Evolutionary conservation across 2,113 vertebrate species (phyloP), one percentile per base, ranked within the genome.

Genomic region (Ploceus nigricollis): DNA sequence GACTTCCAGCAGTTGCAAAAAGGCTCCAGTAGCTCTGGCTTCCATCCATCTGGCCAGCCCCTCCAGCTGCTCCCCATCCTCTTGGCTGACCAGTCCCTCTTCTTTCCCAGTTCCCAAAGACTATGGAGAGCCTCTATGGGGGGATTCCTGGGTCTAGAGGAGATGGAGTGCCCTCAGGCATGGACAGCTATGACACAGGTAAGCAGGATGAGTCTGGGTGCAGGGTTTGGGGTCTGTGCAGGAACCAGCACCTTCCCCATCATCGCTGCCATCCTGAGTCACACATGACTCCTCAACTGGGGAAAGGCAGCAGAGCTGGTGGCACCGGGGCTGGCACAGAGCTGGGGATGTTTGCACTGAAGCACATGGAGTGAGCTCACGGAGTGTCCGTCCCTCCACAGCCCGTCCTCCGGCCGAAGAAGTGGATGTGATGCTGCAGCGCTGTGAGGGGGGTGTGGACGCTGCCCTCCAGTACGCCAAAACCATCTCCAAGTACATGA

Each of bases 401-500:
- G 98, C 95, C 31, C 77, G 93, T 48, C 93, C 73, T 19, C 89
- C 97, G 1, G 97, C 95, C 0, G 99, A 99, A 91, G 99, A 99
- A 30, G 99, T 99, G 95, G 99, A 99, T 5, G 96, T 99, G 79
- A 97, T 99, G 65, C 98, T 99, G 31, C 99, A 99, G 98, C 98
- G 96, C 88, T 99, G 98, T 0, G 99, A 99, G 81, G 99, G 99
- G 0, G 99, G 99, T 0, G 98, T 99, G 35, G 98, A 99, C 0
- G 99, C 98, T 0, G 99, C 99, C 6, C 98, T 99, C 42, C 97
- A 98, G 57, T 99, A 99, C 0, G 97, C 99, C 90, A 99, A 99
- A 95, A 98, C 93, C 88, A 98, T 99, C 94, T 98, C 99, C 92
- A 99, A 99, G 91, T 99, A 99, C 98, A 98, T 99, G 98, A 99